A percentile compares a stretch with the other conserved stretches of the same genome.
Evolutionary conservation across 2,888 invertebrate species (phyloP).

Genomic region (Melanostoma mellinum): DNA sequence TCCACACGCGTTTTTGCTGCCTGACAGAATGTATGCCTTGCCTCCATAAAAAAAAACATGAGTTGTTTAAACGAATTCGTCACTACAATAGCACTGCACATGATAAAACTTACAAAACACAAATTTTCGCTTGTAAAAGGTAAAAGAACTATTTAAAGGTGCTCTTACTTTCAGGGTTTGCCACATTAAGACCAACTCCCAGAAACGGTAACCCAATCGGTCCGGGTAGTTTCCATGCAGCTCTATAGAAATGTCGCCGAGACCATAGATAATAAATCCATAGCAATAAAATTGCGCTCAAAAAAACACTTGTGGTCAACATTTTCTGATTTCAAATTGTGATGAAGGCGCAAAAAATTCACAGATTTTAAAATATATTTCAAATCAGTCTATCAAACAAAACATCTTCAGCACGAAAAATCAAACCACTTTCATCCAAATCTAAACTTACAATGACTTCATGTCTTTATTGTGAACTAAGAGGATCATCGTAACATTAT

Average conservation of each 20-base stretch:
- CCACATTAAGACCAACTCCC: slow-evolving; percentile 79
- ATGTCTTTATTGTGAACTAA: too few relatives aligned
- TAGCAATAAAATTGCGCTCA: slow-evolving; percentile 54
- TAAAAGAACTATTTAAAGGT: background rate
- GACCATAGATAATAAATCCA: slow-evolving; percentile 79
- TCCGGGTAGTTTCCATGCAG: slow-evolving; percentile 78
- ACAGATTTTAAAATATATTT: too few relatives aligned
- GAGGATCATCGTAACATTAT: too few relatives aligned
- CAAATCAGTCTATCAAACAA: too few relatives aligned
- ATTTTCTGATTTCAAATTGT: background rate
- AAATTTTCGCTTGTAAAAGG: background rate
- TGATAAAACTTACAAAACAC: background rate
- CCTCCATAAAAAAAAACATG: background rate
- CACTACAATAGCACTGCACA: background rate
- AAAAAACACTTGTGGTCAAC: slow-evolving; percentile 14
- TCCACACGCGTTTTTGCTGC: too few relatives aligned
- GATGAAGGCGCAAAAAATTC: too few relatives aligned
- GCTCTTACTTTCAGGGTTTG: slow-evolving; percentile 79
- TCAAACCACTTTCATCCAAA: too few relatives aligned
- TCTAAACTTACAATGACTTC: too few relatives aligned
- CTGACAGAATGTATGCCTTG: background rate
- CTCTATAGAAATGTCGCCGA: slow-evolving; percentile 77
- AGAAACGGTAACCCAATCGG: slow-evolving; percentile 79
- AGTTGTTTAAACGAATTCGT: background rate
- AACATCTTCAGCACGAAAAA: too few relatives aligned